phyloP scores from a whole-genome alignment of 2,113 vertebrate species.

The Nycticryphes semicollaris region DNA sequence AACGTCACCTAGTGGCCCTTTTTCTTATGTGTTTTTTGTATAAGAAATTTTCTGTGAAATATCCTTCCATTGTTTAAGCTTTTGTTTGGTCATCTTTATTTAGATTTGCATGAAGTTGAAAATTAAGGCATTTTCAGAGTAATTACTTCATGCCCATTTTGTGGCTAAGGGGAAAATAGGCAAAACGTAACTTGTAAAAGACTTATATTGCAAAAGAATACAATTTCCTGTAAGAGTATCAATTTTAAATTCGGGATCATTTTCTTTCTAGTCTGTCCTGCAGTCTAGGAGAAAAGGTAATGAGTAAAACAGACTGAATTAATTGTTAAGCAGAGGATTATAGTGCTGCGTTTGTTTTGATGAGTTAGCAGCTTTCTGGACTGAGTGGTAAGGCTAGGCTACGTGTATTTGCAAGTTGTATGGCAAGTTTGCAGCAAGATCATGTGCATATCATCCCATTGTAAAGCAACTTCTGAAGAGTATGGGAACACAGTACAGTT shows the following conservation, averaged over 20 bases:
- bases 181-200: conserved; percentile 79
- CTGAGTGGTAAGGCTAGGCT: conserved; percentile 81
- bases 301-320: conserved; percentile 71
- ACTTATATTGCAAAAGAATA: conserved; percentile 80
- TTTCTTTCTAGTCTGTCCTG: conserved; percentile 80
- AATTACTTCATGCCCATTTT: conserved; percentile 84
- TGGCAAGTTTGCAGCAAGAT: conserved; percentile 84
- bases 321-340: conserved; percentile 78
- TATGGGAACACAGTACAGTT: conserved; percentile 93
- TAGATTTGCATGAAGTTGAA: conserved; percentile 88
- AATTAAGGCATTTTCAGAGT: conserved; percentile 84
- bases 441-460: conserved; percentile 96
- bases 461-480: conserved; percentile 91
- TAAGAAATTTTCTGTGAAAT: conserved; percentile 89
- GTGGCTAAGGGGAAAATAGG: conserved; percentile 79
- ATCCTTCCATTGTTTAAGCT: conserved; percentile 88
- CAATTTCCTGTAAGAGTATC: conserved; percentile 76
- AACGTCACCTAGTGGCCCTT: conserved; percentile 95
- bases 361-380: conserved; percentile 78
- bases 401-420: conserved; percentile 78
- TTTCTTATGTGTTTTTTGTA: conserved; percentile 97
- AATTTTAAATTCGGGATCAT: conserved; percentile 77
- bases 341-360: conserved; percentile 80
- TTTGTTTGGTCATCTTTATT: conserved; percentile 85
- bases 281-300: conserved; percentile 82